Percentiles rank a stretch among this genome's conserved stretches.
Evolutionary conservation across 2,113 vertebrate species (phyloP).

Genomic region (Hyla sarda): DNA sequence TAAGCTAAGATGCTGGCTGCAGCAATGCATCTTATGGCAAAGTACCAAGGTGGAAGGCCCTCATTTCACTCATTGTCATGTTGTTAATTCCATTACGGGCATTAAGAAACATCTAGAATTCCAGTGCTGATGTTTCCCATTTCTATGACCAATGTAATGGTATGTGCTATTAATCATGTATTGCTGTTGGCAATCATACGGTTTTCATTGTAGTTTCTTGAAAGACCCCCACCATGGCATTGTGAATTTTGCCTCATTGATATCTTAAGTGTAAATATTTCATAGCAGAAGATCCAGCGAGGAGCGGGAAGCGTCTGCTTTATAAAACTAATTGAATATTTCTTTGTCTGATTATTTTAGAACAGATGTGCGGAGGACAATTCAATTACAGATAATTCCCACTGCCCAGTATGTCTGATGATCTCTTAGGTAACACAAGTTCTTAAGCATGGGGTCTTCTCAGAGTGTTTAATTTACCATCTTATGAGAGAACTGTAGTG

Average conservation of each 20-base stretch:
- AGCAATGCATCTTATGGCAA: too few species aligned
- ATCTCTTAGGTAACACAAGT: conserved; percentile 21
- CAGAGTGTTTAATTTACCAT: conserved; percentile 40
- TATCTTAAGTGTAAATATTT: not conserved
- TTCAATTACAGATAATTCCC: conserved; percentile 65
- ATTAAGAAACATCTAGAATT: not conserved
- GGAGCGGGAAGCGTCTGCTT: conserved; percentile 26
- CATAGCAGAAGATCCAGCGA: not conserved
- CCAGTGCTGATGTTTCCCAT: not conserved
- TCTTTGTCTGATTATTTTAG: conserved; percentile 67
- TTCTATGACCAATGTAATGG: not conserved
- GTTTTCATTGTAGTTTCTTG: not conserved
- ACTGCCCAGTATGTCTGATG: conserved; percentile 59
- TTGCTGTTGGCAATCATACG: not conserved
- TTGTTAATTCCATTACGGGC: too few species aligned
- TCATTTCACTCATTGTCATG: too few species aligned
- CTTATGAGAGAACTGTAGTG: conserved; percentile 22
- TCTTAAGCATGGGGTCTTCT: conserved; percentile 1
- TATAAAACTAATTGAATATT: conserved; percentile 54
- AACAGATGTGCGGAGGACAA: conserved; percentile 62
- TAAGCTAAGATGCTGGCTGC: too few species aligned
- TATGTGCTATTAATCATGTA: not conserved
- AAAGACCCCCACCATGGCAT: too few species aligned
- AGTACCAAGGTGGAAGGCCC: too few species aligned
- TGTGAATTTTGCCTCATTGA: not conserved